phyloP scores from a whole-genome alignment of 2,113 vertebrate species.

The Rhegmatorhina hoffmannsi region DNA sequence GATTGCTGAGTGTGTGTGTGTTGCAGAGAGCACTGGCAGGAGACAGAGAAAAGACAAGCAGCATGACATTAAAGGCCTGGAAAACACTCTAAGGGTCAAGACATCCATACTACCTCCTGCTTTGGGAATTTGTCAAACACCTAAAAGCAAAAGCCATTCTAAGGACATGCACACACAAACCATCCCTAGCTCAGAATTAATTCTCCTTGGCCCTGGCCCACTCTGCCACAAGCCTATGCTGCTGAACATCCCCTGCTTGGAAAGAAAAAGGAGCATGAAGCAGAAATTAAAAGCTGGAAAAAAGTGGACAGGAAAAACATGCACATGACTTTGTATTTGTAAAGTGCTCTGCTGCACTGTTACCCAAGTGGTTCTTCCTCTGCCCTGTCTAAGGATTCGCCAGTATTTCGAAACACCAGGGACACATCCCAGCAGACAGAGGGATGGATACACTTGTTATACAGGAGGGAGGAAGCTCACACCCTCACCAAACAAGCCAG shows the following conservation, averaged over 20 bases:
- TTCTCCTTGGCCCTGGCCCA: not conserved
- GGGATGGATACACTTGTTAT: not conserved
- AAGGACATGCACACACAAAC: not conserved
- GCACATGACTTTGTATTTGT: not conserved
- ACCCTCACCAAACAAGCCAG: not conserved
- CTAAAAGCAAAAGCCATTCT: not conserved
- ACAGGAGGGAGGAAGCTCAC: not conserved
- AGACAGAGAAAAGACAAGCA: fast-evolving
- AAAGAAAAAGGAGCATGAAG: not conserved
- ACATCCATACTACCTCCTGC: not conserved
- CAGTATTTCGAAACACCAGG: not conserved
- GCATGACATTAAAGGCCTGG: not conserved
- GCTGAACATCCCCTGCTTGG: not conserved
- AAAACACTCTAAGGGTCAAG: not conserved
- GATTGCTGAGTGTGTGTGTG: not conserved
- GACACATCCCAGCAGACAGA: not conserved
- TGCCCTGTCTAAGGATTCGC: not conserved
- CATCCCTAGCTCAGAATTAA: not conserved
- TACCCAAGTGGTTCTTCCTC: not conserved
- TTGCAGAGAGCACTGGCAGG: not conserved
- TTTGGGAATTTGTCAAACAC: not conserved
- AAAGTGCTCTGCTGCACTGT: not conserved
- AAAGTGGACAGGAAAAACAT: not conserved
- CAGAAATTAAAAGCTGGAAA: not conserved
- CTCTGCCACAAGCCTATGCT: not conserved